These are phyloP conservation scores for Girardia tigrina DNA, from an alignment of 2,888 invertebrate species.

Conservation along the genomic window DNA sequence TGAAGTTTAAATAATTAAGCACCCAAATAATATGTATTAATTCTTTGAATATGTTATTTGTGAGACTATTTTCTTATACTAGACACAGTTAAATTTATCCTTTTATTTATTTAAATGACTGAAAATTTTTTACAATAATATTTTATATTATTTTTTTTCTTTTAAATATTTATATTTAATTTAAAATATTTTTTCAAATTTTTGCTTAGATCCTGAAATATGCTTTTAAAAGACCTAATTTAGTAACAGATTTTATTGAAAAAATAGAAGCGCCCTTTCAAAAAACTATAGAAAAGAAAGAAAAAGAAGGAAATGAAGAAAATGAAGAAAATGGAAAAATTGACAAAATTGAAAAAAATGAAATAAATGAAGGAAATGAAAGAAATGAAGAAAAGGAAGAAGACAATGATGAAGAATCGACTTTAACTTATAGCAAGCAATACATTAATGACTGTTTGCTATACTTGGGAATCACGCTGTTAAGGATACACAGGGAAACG, in stretches of 20 bases:
- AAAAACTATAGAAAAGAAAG: not conserved
- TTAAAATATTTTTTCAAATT: not conserved
- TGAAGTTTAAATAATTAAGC: too few relatives aligned
- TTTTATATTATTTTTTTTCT: too few relatives aligned
- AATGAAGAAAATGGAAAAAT: not conserved
- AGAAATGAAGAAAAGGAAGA: slow-evolving; percentile 35
- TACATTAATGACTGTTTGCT: slow-evolving; percentile 44
- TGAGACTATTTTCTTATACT: too few relatives aligned
- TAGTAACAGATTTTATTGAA: not conserved
- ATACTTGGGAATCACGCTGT: slow-evolving; percentile 42
- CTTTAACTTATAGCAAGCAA: slow-evolving; percentile 41
- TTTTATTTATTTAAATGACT: too few relatives aligned
- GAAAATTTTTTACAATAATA: too few relatives aligned
- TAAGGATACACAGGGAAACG: slow-evolving; percentile 45
- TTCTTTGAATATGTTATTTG: too few relatives aligned
- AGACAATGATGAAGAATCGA: slow-evolving; percentile 40
- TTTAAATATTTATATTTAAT: not conserved
- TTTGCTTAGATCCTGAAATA: not conserved
- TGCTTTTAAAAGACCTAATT: not conserved
- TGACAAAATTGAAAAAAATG: too few relatives aligned
- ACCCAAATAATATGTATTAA: too few relatives aligned
- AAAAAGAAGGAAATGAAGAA: not conserved
- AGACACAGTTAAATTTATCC: too few relatives aligned
- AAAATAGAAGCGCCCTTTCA: not conserved
- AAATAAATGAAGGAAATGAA: not conserved